These are phyloP conservation scores for Malurus elegans DNA, from an alignment of 2,113 vertebrate species.

Conservation along the genomic window DNA sequence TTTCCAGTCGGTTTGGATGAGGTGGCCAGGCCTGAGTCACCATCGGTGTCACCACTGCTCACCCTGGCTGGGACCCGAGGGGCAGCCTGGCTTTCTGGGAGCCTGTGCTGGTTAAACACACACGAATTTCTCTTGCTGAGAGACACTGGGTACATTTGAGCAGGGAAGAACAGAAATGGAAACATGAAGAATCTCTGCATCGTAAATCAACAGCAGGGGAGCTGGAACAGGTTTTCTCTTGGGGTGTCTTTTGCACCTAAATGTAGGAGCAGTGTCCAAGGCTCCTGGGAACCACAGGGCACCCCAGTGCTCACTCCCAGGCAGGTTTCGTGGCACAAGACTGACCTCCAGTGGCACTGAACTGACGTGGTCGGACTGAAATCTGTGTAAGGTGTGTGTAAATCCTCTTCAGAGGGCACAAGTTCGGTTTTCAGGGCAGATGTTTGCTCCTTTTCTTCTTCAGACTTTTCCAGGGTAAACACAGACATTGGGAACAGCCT, in stretches of 20 bases:
- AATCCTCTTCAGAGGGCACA: not conserved
- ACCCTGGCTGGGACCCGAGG: not conserved
- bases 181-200: not conserved
- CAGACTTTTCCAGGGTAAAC: not conserved
- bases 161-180: not conserved
- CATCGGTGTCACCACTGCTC: not conserved
- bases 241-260: not conserved
- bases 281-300: not conserved
- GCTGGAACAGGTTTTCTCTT: not conserved
- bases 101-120: not conserved
- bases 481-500: not conserved
- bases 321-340: slow-evolving; percentile 29
- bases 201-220: not conserved
- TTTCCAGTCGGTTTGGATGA: not conserved
- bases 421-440: not conserved
- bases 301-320: not conserved
- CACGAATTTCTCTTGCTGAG: accelerated
- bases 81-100: not conserved
- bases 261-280: accelerated
- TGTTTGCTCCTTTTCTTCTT: not conserved
- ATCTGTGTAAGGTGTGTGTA: too few relatives aligned
- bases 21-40: not conserved
- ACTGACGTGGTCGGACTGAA: not conserved
- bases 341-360: slow-evolving; percentile 60
- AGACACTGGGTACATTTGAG: not conserved